These are phyloP conservation scores for human DNA, from an alignment of 2,113 vertebrate genomes.

Conservation along the genomic window GRCh38 chr17:46972001-46972500, in stretches of 20 bases:
- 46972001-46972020: neutral
- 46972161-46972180: neutral
- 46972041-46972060: neutral
- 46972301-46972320: too few species aligned
- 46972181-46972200: neutral
- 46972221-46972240: neutral
- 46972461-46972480: neutral
- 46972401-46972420: neutral
- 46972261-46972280: neutral
- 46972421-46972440: neutral
- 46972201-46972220: neutral
- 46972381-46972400: neutral
- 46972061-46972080: neutral
- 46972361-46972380: neutral
- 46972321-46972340: neutral
- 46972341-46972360: neutral
- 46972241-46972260: neutral
- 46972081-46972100: neutral
- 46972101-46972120: neutral
- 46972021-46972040: neutral
- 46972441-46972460: neutral
- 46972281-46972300: neutral
- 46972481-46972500: neutral
- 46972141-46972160: neutral
- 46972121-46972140: neutral